phyloP scores from a whole-genome alignment of 2,888 invertebrate genomes.

The Pecten maximus region DNA sequence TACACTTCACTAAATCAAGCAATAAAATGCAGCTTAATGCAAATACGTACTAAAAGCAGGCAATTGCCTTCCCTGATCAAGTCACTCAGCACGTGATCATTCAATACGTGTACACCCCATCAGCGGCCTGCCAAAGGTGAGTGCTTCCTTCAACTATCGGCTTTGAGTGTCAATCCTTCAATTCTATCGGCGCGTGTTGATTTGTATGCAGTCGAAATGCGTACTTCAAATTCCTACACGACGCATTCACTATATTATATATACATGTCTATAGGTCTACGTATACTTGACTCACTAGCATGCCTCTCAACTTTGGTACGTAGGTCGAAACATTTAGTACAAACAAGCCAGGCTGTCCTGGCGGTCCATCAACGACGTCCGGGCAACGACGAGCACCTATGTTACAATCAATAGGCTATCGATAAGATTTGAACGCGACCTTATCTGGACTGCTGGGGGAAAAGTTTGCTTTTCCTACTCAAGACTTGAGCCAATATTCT shows the following conservation, averaged over 20 bases:
- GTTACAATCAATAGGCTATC: background rate
- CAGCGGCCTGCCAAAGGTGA: background rate
- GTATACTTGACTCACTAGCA: background rate
- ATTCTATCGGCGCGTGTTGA: background rate
- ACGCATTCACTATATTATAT: background rate
- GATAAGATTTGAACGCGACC: background rate
- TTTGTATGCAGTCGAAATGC: background rate
- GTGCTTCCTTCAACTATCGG: background rate
- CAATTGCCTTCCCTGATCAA: background rate
- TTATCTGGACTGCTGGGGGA: background rate
- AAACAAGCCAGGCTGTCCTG: background rate
- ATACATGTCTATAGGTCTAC: background rate
- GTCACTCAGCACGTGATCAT: background rate
- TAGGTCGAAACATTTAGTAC: background rate
- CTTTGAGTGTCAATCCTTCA: background rate
- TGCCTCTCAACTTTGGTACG: background rate
- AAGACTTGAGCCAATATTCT: background rate
- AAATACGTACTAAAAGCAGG: background rate
- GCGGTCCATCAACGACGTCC: background rate
- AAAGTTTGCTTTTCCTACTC: conserved; percentile 13
- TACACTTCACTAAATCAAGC: background rate
- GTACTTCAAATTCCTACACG: background rate
- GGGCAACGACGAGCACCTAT: background rate
- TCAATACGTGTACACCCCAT: background rate
- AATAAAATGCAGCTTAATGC: conserved; percentile 23